Base-by-base conservation (phyloP, 2,888 invertebrate genomes). In the Hybos culiciformis region DNA sequence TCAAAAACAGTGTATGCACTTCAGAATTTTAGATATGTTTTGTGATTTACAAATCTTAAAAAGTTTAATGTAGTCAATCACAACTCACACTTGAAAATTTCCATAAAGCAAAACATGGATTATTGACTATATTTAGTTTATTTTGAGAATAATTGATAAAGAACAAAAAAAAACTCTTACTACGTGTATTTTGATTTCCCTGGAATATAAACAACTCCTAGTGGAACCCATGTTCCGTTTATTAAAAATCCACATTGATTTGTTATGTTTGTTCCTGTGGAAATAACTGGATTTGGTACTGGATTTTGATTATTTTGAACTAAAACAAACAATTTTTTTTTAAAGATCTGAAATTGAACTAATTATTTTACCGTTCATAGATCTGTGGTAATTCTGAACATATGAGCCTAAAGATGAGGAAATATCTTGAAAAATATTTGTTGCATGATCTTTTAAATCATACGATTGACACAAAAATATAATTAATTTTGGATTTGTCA, bases 391-490 rank as follows among this genome's bases (percentile, higher is more conserved):
- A n/a, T n/a, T n/a, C n/a, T n/a, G n/a, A 12, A 96, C 88, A 66
- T 91, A 96, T 1, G 88, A 85, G 14, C 92, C 93, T 51, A 94
- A 70, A 29, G 91, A 85, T 65, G 87, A 88, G 42, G 97, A 90
- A 55, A 97, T 92, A 67, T 96, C 93, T 62, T 92, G 84, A 59
- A 96, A 83, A 56, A 90, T 88, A 62, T 88, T 88, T 8, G 90
- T 90, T 1, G 88, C 85, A 67, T 90, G 90, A 49, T 87, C 86
- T 60, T 91, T 88, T 67, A 94, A 78, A 69, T 98, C 97, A 63
- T 97, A 98, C 51, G 87, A 90, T 62, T 84, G 79, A 66, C 96
- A 94, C 68, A 97, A 93, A 39, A 87, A 86, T 55, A 82, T 84
- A 52, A 96, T 69, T 15, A 94, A 70, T 63, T 73, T 65, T 7